Percentiles rank a stretch among this genome's conserved stretches.
phyloP scores from a whole-genome alignment of 2,113 vertebrate genomes.

The Cervus canadensis region DNA sequence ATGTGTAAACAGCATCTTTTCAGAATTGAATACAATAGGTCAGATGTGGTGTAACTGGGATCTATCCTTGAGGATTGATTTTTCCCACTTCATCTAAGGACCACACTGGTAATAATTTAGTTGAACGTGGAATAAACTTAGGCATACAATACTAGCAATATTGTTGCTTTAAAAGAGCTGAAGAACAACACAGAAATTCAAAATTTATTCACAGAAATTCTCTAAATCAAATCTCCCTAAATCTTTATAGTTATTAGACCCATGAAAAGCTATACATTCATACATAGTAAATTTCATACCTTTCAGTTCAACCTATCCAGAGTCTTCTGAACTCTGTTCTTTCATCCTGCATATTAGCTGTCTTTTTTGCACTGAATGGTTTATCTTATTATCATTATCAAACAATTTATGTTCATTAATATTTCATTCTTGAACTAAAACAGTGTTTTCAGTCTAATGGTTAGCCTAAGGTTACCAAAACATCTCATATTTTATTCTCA shows the following conservation, averaged over 20 bases:
- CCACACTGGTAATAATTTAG: not conserved
- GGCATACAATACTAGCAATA: not conserved
- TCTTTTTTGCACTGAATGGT: not conserved
- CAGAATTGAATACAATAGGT: not conserved
- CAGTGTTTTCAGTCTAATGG: not conserved
- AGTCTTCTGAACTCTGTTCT: not conserved
- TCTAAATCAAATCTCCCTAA: not conserved
- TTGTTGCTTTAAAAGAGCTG: not conserved
- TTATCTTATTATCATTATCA: not conserved
- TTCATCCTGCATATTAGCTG: not conserved
- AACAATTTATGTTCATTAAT: slow-evolving; percentile 22
- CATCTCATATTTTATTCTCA: not conserved
- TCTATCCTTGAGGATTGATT: not conserved
- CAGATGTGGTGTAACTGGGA: not conserved
- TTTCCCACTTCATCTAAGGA: not conserved
- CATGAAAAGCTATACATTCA: not conserved
- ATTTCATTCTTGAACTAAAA: slow-evolving; percentile 40
- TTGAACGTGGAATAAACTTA: not conserved
- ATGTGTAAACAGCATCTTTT: not conserved
- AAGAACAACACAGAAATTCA: not conserved
- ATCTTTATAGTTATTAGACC: not conserved
- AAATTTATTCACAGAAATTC: not conserved
- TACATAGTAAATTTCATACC: not conserved
- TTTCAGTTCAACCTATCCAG: not conserved
- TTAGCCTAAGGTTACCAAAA: not conserved